Base-by-base conservation (phyloP, 2,113 vertebrate species). In the Camelus dromedarius region DNA sequence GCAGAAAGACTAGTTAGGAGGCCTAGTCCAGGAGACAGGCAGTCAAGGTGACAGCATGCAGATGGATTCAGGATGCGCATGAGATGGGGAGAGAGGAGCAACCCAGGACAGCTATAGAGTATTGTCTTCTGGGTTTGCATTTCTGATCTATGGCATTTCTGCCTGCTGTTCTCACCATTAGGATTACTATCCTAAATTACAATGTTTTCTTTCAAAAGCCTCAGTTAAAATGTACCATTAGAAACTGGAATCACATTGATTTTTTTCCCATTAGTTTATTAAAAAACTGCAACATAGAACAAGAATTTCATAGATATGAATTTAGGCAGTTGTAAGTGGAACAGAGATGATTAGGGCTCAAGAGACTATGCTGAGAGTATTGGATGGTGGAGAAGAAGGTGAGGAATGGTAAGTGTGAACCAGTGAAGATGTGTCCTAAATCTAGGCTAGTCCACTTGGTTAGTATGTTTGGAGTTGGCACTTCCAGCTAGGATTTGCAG, bases 241-340 rank as follows among this genome's bases (percentile, higher is more conserved):
- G 28, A 69, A 72, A 88, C 58, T 70, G 66, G 3, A n/a, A 76
- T 54, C 48, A 52, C 10, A 19, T 16, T 52, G 38, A 26, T 54
- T 24, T 75, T 69, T 77, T 92, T 92, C 46, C 62, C 6, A 20
- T 81, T 73, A 56, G 5, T 70, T 79, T 60, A 66, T 67, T 91
- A 81, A 86, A 66, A 70, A 6, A 66, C 28, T 38, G 2, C 69
- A 91, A 3, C 2, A 15, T 54, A 85, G 54, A 89, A 13, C 0
- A 73, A 64, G 6, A 38, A 52, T 79, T 77, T 89, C 66, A 66
- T 77, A 42, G 81, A 46, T 77, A 85, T 91, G n/a, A 62, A 38
- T 80, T 84, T 84, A 88, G 14, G 38, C 13, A 48, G 38, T 58
- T 52, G 3, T 62, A 73, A 54, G 10, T 86, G 4, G 24, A 92